Percentiles rank a stretch among this genome's conserved stretches.
Evolutionary conservation across 2,797 vertebrate genomes (phyloP).

Genomic region (Cichlasoma orientale): DNA sequence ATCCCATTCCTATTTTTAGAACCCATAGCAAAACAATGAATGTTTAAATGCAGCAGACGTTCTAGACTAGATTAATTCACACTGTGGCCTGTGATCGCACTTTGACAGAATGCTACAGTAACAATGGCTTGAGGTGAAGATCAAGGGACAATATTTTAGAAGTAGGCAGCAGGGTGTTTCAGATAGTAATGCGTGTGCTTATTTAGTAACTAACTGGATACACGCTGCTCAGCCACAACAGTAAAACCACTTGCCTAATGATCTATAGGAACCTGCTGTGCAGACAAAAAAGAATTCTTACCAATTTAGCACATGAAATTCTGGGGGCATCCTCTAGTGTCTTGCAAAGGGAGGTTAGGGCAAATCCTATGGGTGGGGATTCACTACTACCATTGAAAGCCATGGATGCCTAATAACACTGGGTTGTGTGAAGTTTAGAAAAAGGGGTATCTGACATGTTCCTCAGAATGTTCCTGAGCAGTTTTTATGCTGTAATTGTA

Average conservation of each 20-base stretch:
- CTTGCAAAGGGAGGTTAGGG: neutral
- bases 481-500: neutral
- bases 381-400: neutral
- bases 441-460: neutral
- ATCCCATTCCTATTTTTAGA: too few species aligned
- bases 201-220: neutral
- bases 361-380: neutral
- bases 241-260: neutral
- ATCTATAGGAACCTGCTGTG: neutral
- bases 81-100: too few species aligned
- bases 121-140: too few species aligned
- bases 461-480: neutral
- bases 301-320: too few species aligned
- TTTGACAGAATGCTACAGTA: too few species aligned
- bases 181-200: neutral
- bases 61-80: too few species aligned
- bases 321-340: neutral
- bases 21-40: too few species aligned
- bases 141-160: too few species aligned
- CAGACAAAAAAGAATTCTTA: fast-evolving
- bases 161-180: too few species aligned
- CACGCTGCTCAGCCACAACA: neutral
- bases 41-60: too few species aligned
- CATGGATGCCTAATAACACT: neutral
- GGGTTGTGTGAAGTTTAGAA: neutral